These are phyloP conservation scores for Apotomis betuletana DNA, from an alignment of 2,888 invertebrate species.

Conservation along the genomic window DNA sequence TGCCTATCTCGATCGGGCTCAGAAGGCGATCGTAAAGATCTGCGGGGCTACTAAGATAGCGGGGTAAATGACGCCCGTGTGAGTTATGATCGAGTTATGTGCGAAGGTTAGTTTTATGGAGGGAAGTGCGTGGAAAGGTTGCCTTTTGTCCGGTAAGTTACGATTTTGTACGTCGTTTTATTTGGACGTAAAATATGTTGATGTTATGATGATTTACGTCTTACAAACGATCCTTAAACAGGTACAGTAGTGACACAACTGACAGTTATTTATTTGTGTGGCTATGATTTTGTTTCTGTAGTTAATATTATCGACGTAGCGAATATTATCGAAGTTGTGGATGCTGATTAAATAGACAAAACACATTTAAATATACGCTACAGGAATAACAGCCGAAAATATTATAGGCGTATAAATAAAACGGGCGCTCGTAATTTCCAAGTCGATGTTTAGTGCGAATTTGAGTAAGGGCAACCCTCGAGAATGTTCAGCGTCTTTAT, in stretches of 20 bases:
- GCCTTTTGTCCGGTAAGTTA: constrained; percentile 38
- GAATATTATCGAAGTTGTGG: constrained; percentile 3
- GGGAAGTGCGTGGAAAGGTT: constrained; percentile 31
- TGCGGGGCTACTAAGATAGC: constrained; percentile 40
- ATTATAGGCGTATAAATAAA: constrained; percentile 40
- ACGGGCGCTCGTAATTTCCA: constrained; percentile 39
- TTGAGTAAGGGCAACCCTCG: constrained; percentile 43
- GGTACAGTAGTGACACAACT: not conserved
- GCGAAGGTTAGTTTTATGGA: constrained; percentile 34
- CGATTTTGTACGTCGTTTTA: constrained; percentile 1
- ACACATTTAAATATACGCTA: constrained; percentile 39
- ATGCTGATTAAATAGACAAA: constrained; percentile 17
- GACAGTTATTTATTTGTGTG: constrained; percentile 1
- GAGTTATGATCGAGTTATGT: constrained; percentile 42
- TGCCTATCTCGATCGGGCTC: constrained; percentile 34
- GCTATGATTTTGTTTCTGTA: not conserved
- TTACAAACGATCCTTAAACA: constrained; percentile 14
- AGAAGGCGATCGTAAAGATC: constrained; percentile 40
- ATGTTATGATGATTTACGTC: constrained; percentile 17
- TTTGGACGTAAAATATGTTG: constrained; percentile 14
- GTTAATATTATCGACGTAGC: not conserved
- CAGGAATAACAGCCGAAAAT: constrained; percentile 40
- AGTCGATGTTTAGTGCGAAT: constrained; percentile 43
- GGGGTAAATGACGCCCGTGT: constrained; percentile 28
- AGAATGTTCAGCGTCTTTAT: constrained; percentile 45